Evolutionary conservation across 2,113 vertebrate genomes (phyloP), one percentile per base, ranked within the genome.

Genomic region (Mustela lutreola): DNA sequence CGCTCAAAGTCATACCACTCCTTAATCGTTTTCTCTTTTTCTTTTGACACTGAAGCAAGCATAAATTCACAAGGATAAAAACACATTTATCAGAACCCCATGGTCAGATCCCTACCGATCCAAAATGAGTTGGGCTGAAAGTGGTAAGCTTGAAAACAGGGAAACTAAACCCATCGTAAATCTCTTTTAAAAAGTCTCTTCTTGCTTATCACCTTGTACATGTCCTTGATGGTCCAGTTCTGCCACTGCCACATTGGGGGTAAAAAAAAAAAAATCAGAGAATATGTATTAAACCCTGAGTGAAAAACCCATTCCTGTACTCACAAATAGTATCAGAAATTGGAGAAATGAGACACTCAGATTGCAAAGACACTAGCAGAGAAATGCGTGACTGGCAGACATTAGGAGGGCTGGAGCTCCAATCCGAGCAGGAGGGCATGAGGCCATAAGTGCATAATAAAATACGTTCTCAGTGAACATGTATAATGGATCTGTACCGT

Each of bases 31-130:
- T 48, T 58, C 18, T 58, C 21, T 87, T 91, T 58, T 91, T 88
- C 71, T 79, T n/a, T 18, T 9, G n/a, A 93, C 71, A 94, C 21
- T 42, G 76, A 91, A 84, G 53, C 71, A 75, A 85, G 94, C 93
- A 96, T 95, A 98, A 97, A 98, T 97, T 97, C 92, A 56, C 65
- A 53, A 94, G 48, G 81, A 93, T 86, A 93, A 92, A 96, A 96
- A 91, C 93, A 94, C 93, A 94, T 83, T 91, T 93, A 53, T 97
- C 97, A 97, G 97, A 96, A 93, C 24, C 70, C 60, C 58, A 9
- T 0, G n/a, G 92, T 92, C 84, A 97, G 95, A 94, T 33, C 63
- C 31, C 33, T 53, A 63, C 88, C 95, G 73, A 84, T 60, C 88
- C 58, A 58, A 92, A 91, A 89, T 50, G 81, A 94, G 63, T 48